Evolutionary conservation across 2,888 invertebrate genomes (phyloP).

Genomic region (Cryptocephalus primarius): DNA sequence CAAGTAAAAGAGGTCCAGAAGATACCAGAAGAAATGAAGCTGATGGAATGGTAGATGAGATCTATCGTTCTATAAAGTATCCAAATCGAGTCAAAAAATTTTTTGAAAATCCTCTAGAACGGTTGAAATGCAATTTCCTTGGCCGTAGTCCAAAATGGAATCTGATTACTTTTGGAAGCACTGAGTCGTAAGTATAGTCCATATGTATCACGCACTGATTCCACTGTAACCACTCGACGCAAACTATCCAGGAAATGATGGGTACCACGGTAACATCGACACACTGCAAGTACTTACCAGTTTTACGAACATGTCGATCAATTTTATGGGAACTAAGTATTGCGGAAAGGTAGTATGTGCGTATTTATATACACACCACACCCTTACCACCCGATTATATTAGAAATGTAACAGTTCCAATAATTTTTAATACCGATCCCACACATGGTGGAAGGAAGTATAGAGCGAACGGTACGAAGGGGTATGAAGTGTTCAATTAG

Average conservation of each 20-base stretch:
- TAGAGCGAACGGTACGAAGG: slow-evolving; percentile 17
- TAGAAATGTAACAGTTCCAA: slow-evolving; percentile 32
- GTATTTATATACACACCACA: slow-evolving; percentile 32
- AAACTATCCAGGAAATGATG: not conserved
- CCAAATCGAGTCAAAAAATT: too few species aligned
- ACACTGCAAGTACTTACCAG: slow-evolving; percentile 29
- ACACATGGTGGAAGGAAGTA: slow-evolving; percentile 29
- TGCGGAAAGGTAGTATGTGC: slow-evolving; percentile 10
- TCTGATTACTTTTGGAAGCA: too few species aligned
- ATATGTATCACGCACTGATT: not conserved
- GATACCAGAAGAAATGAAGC: too few species aligned
- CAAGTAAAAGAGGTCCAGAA: too few species aligned
- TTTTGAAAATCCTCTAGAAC: too few species aligned
- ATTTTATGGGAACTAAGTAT: slow-evolving; percentile 11
- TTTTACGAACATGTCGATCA: slow-evolving; percentile 36
- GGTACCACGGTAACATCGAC: slow-evolving; percentile 4
- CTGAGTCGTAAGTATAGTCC: not conserved
- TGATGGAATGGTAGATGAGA: too few species aligned
- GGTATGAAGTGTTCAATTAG: slow-evolving; percentile 8
- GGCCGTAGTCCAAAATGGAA: too few species aligned
- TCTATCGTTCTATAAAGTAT: too few species aligned
- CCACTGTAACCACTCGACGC: not conserved
- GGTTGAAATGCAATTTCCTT: too few species aligned
- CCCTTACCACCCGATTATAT: slow-evolving; percentile 29
- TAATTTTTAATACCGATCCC: slow-evolving; percentile 34